phyloP scores from a whole-genome alignment of 2,888 invertebrate species.

The Charanyca ferruginea region DNA sequence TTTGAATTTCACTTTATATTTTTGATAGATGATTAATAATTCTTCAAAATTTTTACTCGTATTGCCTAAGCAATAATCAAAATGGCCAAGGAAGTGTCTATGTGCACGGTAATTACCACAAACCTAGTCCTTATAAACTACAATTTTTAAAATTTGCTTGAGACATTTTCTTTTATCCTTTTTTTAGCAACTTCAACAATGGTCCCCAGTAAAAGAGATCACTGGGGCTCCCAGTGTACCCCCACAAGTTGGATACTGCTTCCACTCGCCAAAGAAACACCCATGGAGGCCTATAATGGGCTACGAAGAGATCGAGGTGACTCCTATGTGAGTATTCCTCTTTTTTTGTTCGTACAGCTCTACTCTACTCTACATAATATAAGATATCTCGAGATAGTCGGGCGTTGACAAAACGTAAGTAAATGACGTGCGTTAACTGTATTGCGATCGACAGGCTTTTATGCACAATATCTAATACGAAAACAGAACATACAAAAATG shows the following conservation, averaged over 20 bases:
- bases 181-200: conserved; percentile 94
- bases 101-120: conserved; percentile 83
- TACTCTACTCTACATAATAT: too few relatives aligned
- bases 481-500: too few relatives aligned
- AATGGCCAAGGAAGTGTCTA: conserved; percentile 88
- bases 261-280: conserved; percentile 94
- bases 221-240: conserved; percentile 92
- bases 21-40: conserved; percentile 28
- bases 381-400: too few relatives aligned
- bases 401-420: too few relatives aligned
- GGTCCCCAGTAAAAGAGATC: conserved; percentile 93
- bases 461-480: too few relatives aligned
- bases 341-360: too few relatives aligned
- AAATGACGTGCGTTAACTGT: too few relatives aligned
- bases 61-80: conserved; percentile 63
- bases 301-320: conserved; percentile 94
- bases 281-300: conserved; percentile 95
- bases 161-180: not conserved
- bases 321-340: conserved; percentile 91
- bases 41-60: conserved; percentile 52
- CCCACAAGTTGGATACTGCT: conserved; percentile 93
- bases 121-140: not conserved
- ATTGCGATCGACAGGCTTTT: too few relatives aligned
- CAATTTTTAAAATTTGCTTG: not conserved
- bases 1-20: conserved; percentile 57